phyloP scores from a whole-genome alignment of 2,888 invertebrate species.

The Mythimna impura region DNA sequence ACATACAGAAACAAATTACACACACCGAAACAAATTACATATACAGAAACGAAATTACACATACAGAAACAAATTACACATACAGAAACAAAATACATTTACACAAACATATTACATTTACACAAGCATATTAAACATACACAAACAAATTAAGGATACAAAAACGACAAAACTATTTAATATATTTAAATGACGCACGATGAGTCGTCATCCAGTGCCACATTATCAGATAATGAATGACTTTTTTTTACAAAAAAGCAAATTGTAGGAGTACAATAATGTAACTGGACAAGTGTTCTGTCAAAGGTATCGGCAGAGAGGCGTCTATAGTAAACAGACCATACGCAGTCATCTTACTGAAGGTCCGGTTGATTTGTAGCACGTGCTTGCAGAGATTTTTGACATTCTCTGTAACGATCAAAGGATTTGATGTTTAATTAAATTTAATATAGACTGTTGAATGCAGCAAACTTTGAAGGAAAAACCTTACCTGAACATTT shows the following conservation, averaged over 20 bases:
- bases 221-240: no score
- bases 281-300: constrained; percentile 45
- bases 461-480: background rate
- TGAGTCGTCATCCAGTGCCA: no score
- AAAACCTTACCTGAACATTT: constrained; percentile 8
- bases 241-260: background rate
- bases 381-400: background rate
- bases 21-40: no score
- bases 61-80: no score
- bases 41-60: no score
- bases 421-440: background rate
- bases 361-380: constrained; percentile 26
- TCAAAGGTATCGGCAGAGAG: constrained; percentile 38
- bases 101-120: no score
- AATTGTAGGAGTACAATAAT: constrained; percentile 55
- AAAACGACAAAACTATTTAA: no score
- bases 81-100: no score
- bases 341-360: constrained; percentile 43
- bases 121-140: no score
- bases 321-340: constrained; percentile 54
- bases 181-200: no score
- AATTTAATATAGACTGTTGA: background rate
- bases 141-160: no score
- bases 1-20: no score
- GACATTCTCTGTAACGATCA: background rate